phyloP scores from a whole-genome alignment of 1,140 invertebrate genomes.

The Temnothorax nylanderi region DNA sequence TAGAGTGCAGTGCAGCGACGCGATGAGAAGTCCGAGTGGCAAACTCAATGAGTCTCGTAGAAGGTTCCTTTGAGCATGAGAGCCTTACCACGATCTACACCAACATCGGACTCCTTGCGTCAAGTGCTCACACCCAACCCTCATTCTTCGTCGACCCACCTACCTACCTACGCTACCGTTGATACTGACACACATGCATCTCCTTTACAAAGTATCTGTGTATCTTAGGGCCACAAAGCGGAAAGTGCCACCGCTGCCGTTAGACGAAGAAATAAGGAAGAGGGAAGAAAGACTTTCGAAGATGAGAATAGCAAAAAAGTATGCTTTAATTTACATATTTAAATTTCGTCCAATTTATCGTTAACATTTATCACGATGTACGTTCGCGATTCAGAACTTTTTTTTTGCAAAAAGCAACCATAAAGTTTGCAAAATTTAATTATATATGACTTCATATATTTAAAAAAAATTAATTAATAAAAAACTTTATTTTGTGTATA shows the following conservation, averaged over 20 bases:
- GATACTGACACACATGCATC: constrained; percentile 52
- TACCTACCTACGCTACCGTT: constrained; percentile 46
- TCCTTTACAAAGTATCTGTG: constrained; percentile 34
- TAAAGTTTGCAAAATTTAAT: background rate
- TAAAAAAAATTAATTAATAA: background rate
- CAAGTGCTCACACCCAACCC: constrained; percentile 66
- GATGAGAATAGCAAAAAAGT: constrained; percentile 15
- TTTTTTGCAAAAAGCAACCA: background rate
- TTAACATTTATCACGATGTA: background rate
- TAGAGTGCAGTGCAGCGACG: background rate
- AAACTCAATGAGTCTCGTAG: constrained; percentile 68
- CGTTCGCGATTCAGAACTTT: background rate
- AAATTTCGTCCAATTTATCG: constrained; percentile 56
- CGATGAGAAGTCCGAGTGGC: constrained; percentile 60
- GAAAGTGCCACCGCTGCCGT: constrained; percentile 32
- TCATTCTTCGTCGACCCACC: constrained; percentile 64
- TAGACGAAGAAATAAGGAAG: background rate
- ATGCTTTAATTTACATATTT: constrained; percentile 23
- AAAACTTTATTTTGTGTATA: background rate
- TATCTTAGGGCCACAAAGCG: constrained; percentile 9
- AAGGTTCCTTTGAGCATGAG: constrained; percentile 68
- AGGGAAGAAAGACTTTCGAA: constrained; percentile 30
- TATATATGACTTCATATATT: background rate
- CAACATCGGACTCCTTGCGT: constrained; percentile 72
- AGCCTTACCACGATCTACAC: constrained; percentile 70